Conservation (phyloP, 1,140 invertebrate genomes). For the Drosophila athabasca region DNA sequence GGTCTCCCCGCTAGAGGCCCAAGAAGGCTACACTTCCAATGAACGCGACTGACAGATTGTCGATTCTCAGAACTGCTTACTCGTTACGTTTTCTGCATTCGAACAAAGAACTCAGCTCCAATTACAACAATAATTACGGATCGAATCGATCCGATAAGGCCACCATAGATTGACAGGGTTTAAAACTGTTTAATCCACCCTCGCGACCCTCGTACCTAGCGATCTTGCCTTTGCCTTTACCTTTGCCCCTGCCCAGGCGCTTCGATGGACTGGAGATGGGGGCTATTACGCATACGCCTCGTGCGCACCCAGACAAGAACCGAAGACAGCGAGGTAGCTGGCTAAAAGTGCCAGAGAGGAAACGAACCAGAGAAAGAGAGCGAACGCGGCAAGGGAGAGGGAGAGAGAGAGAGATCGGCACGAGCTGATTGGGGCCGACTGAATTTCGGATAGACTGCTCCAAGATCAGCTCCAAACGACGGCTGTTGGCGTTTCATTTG, state of each 20-base stretch:
- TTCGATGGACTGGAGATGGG: too few relatives aligned
- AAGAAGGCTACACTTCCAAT: too few relatives aligned
- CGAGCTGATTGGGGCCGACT: conserved; percentile 8
- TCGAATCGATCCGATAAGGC: conserved; percentile 16
- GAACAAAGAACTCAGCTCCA: too few relatives aligned
- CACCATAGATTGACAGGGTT: background rate
- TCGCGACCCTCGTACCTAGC: conserved; percentile 18
- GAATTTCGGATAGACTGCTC: background rate
- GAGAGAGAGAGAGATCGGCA: conserved; percentile 4
- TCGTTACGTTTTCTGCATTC: too few relatives aligned
- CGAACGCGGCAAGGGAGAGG: background rate
- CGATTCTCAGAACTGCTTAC: too few relatives aligned
- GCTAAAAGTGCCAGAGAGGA: background rate
- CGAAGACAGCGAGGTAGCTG: background rate
- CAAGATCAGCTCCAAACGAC: too few relatives aligned
- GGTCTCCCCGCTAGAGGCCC: too few relatives aligned
- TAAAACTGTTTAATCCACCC: conserved; percentile 33
- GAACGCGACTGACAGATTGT: too few relatives aligned
- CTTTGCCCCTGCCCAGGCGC: background rate
- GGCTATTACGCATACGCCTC: conserved; percentile 52
- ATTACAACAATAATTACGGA: too few relatives aligned
- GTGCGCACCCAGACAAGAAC: conserved; percentile 19
- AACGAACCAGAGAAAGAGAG: background rate
- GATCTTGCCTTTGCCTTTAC: too few relatives aligned
- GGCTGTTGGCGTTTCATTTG: too few relatives aligned